Evolutionary conservation across 1,140 invertebrate species (phyloP).

Genomic region (Bilobella aurantiaca): DNA sequence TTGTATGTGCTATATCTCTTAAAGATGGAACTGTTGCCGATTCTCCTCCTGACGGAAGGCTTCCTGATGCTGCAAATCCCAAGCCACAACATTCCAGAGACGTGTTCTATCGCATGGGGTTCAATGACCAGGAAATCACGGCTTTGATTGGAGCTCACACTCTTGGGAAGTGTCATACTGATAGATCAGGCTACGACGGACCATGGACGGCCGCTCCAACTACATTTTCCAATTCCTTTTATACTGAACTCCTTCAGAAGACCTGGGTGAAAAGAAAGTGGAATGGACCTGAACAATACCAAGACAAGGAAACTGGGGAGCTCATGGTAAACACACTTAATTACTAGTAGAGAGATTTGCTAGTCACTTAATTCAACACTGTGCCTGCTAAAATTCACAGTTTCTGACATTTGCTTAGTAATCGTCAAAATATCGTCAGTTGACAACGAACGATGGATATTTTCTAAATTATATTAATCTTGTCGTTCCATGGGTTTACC

Average conservation of each 20-base stretch:
- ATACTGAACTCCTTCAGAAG: conserved; percentile 15
- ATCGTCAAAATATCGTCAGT: too few relatives aligned
- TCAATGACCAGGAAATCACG: conserved; percentile 18
- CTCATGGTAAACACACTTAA: conserved; percentile 23
- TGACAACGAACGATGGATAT: too few relatives aligned
- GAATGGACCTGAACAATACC: conserved; percentile 26
- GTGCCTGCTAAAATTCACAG: too few relatives aligned
- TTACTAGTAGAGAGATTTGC: too few relatives aligned
- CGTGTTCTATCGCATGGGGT: conserved; percentile 18
- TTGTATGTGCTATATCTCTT: conserved; percentile 5
- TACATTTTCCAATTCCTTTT: conserved; percentile 25
- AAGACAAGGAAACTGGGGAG: conserved; percentile 24
- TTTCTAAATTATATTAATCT: too few relatives aligned
- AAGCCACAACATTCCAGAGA: conserved; percentile 7
- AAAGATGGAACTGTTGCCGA: conserved; percentile 24
- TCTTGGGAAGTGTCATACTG: conserved; percentile 10
- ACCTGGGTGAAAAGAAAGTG: conserved; percentile 27
- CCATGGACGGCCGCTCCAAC: conserved; percentile 28
- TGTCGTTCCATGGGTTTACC: too few relatives aligned
- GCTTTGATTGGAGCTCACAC: conserved; percentile 16
- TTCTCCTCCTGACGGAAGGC: conserved; percentile 13
- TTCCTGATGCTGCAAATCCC: conserved; percentile 8
- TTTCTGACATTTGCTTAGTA: too few relatives aligned
- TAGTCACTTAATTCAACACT: too few relatives aligned
- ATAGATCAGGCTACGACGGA: conserved; percentile 21